Evolutionary conservation across 2,888 invertebrate genomes (phyloP), one percentile per base, ranked within the genome.

Genomic region (Idaea dimidiata): DNA sequence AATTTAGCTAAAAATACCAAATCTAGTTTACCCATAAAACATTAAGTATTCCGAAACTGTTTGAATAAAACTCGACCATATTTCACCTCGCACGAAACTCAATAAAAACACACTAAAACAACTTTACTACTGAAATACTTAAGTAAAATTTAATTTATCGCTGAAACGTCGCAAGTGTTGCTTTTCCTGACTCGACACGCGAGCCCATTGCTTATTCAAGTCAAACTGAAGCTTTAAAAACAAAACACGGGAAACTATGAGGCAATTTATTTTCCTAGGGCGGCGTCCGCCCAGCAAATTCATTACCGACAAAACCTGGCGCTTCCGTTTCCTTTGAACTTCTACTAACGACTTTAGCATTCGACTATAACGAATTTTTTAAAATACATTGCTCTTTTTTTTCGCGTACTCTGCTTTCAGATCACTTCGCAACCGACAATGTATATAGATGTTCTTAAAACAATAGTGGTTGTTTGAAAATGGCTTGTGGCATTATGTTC

Each of bases 231-330:
- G 80, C 79, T 85, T 86, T 80, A 76, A 83, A 86, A 87, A 83
- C 81, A 88, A 87, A 88, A 83, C 85, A 87, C 8, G 81, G 83
- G 83, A 80, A 84, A 85, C 82, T 81, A 82, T 75, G 74, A 71
- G 71, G 87, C 78, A 85, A 90, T 90, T 86, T 86, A 87, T 88
- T 87, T 84, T 82, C 79, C 73, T 82, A 82, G 86, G 87, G 88
- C 86, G 87, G 82, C 87, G 83, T 82, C 87, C 86, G 83, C 89
- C 88, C 83, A 81, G 89, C 89, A 86, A 91, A 91, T 91, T 91
- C 90, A 91, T 91, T 91, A 91, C 88, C 75, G 81, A 81, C 82
- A 86, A 83, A 86, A 88, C 82, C 85, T 81, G 85, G 83, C 81
- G 86, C 90, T 91, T 91, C 91, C 90, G 91, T 84, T 89, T 90